Evolutionary conservation across 2,113 vertebrate genomes (phyloP).

Genomic region (Bos indicus): DNA sequence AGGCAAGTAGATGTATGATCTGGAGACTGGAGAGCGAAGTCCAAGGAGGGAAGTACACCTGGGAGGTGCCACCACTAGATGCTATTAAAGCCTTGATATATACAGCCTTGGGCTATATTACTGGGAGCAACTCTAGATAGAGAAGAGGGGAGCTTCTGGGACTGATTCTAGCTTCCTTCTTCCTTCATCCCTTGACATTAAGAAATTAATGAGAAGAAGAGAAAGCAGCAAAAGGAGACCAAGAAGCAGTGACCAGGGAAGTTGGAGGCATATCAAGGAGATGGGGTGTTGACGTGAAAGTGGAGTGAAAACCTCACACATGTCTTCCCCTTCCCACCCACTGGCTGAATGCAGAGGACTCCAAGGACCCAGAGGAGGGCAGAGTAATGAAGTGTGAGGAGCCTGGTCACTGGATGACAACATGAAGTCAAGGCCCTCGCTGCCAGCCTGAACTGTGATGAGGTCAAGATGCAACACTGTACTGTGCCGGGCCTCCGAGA

Average conservation of each 20-base stretch:
- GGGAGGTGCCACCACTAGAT: not conserved
- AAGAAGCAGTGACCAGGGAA: not conserved
- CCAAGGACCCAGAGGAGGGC: not conserved
- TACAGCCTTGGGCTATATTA: not conserved
- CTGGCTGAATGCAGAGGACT: not conserved
- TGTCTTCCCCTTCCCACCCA: not conserved
- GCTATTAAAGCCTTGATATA: not conserved
- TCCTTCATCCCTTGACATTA: not conserved
- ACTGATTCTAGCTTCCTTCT: not conserved
- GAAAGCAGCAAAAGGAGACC: not conserved
- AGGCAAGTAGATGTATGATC: not conserved
- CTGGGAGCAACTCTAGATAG: not conserved
- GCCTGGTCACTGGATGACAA: too few species aligned
- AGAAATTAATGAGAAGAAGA: not conserved
- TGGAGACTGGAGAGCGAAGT: not conserved
- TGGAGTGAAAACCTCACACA: not conserved
- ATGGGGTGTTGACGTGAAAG: not conserved
- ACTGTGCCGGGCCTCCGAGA: not conserved
- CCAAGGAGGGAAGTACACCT: not conserved
- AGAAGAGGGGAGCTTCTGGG: not conserved
- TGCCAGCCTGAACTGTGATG: not conserved
- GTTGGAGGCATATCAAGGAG: not conserved
- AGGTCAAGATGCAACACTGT: not conserved
- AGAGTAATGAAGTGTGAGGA: not conserved
- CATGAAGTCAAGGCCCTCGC: rapidly evolving